Percentiles rank a stretch among this genome's conserved stretches.
Conservation (phyloP, 2,888 invertebrate genomes). For the Acronicta leporina region DNA sequence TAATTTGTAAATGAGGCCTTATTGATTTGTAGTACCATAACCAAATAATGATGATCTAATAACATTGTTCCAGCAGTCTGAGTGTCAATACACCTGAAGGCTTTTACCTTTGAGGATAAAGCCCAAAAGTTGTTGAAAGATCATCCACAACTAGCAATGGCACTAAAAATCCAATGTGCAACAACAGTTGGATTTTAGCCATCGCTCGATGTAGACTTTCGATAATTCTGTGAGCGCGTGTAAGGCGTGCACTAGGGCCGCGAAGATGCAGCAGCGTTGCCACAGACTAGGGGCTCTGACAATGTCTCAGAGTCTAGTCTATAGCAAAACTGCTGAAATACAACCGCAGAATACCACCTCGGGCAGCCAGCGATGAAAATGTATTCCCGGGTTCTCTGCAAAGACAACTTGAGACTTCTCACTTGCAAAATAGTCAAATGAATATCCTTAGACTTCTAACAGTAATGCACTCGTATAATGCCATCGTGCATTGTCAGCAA, state of each 20-base stretch:
- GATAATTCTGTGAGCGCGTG: slow-evolving; percentile 63
- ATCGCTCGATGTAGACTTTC: slow-evolving; percentile 83
- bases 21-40: slow-evolving; percentile 8
- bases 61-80: slow-evolving; percentile 34
- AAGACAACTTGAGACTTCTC: slow-evolving; percentile 58
- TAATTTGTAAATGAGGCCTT: slow-evolving; percentile 20
- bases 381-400: slow-evolving; percentile 63
- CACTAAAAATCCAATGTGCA: slow-evolving; percentile 84
- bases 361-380: slow-evolving; percentile 57
- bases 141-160: slow-evolving; percentile 86
- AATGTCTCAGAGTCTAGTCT: slow-evolving; percentile 74
- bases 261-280: slow-evolving; percentile 73
- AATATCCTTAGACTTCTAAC: slow-evolving; percentile 3
- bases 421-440: slow-evolving; percentile 57
- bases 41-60: neutral
- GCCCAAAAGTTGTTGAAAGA: slow-evolving; percentile 70
- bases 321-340: slow-evolving; percentile 72
- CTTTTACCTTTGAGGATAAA: slow-evolving; percentile 57
- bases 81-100: slow-evolving; percentile 35
- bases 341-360: slow-evolving; percentile 58
- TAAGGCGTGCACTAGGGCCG: slow-evolving; percentile 69
- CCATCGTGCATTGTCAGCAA: neutral
- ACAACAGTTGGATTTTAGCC: slow-evolving; percentile 85
- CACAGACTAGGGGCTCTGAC: slow-evolving; percentile 74
- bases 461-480: neutral